phyloP scores from a whole-genome alignment of 2,888 invertebrate genomes.

The Drymonia ruficornis region DNA sequence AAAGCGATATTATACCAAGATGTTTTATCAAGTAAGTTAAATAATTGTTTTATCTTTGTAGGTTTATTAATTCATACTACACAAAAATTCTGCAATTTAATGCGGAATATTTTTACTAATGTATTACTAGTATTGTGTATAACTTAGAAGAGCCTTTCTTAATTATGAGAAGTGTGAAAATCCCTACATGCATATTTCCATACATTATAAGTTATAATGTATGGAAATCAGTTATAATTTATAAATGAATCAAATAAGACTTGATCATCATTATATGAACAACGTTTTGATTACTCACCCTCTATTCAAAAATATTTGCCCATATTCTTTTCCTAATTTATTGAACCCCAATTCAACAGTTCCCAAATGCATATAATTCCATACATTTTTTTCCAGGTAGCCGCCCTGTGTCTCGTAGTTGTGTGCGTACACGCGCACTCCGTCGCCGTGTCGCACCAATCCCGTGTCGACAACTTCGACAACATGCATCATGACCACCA shows the following conservation, averaged over 20 bases:
- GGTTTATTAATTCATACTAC: too few species aligned
- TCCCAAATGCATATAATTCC: neutral
- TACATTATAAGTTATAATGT: neutral
- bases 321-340: too few species aligned
- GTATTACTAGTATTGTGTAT: too few species aligned
- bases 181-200: neutral
- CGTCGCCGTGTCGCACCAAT: constrained; percentile 56
- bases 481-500: constrained; percentile 35
- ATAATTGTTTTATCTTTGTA: neutral
- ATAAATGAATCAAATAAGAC: neutral
- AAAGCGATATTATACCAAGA: constrained; percentile 50
- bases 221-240: too few species aligned
- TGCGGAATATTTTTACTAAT: too few species aligned
- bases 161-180: neutral
- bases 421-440: constrained; percentile 50
- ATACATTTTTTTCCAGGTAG: constrained; percentile 39
- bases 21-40: constrained; percentile 43
- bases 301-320: too few species aligned
- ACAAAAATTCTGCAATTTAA: too few species aligned
- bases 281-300: too few species aligned
- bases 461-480: constrained; percentile 48
- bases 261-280: neutral
- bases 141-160: neutral
- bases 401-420: constrained; percentile 50
- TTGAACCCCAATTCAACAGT: too few species aligned